Base-by-base conservation (phyloP, 2,113 vertebrate genomes). In the Daboia siamensis region DNA sequence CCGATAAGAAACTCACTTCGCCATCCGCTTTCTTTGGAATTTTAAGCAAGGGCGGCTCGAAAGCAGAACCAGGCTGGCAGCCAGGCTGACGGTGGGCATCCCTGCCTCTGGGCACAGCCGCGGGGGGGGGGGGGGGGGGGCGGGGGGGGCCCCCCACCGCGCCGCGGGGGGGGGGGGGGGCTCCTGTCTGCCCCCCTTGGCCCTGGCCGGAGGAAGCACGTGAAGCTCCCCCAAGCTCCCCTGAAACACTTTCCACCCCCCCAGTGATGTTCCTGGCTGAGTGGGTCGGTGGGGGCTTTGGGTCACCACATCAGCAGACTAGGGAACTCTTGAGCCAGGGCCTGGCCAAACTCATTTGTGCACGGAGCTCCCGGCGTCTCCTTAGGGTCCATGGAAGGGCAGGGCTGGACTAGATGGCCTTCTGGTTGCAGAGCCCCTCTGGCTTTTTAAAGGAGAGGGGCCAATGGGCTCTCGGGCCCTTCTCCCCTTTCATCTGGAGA, bases 1-100 rank as follows among this genome's bases (percentile, higher is more conserved):
- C 92, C 94, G 97, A 97, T 97, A 97, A 97, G 97, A 94, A 96
- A 96, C 95, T 97, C 95, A 93, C 94, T 95, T 95, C 93, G 95
- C 94, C 94, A 96, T 96, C 95, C 94, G 92, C 93, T 80, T 94
- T 96, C 91, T 95, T 90, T 61, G 91, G 95, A 95, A 96, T 97
- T 94, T 96, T 96, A 96, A 97, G 90, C 93, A 87, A 90, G 90
- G 93, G 94, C 94, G 46, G 29, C 93, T 90, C 93, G 88, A 94
- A 95, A 95, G 94, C 95, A 93, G 94, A 94, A 93, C 93, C 86
- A 93, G 88, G 39, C 39, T 39, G 89, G 33, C 90, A 26, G 51
- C 69, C 48, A 6, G 5, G 9, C 64, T 2, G 64, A 13, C 29
- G 2, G n/a, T 2, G 13, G 26, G 13, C 15, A 39, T 33, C 2